phyloP scores from a whole-genome alignment of 2,888 invertebrate genomes.

The Homarus gammarus region DNA sequence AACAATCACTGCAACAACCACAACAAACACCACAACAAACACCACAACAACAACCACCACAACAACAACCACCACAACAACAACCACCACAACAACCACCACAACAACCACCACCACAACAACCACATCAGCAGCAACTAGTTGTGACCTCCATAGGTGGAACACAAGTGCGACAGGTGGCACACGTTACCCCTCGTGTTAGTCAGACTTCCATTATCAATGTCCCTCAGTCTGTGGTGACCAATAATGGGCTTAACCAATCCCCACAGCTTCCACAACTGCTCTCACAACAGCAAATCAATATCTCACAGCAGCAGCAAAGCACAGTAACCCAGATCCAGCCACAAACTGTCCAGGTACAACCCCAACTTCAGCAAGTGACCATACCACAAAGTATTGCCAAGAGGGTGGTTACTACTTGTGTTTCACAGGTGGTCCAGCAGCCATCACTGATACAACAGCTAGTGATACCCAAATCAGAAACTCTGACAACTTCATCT shows the following conservation, averaged over 20 bases:
- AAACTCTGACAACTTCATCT: conserved; percentile 51
- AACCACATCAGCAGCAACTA: conserved; percentile 33
- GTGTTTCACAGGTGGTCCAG: conserved; percentile 48
- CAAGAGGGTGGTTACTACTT: conserved; percentile 50
- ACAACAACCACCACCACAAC: conserved; percentile 4
- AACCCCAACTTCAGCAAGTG: conserved; percentile 55
- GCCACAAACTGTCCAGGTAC: conserved; percentile 32
- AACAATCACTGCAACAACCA: background rate
- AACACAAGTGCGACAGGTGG: conserved; percentile 47
- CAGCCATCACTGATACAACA: conserved; percentile 68
- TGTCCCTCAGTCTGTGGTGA: conserved; percentile 30
- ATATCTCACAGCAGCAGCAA: background rate
- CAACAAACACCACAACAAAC: background rate
- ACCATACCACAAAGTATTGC: conserved; percentile 37
- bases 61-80: no score
- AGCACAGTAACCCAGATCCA: conserved; percentile 14
- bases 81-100: conserved; percentile 6
- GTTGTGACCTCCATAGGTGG: background rate
- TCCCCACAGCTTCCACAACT: conserved; percentile 54
- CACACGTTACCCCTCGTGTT: conserved; percentile 55
- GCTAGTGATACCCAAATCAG: conserved; percentile 63
- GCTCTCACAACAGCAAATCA: conserved; percentile 29
- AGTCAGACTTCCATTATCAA: conserved; percentile 28
- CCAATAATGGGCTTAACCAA: conserved; percentile 12
- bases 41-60: background rate